Conservation (phyloP, 2,888 invertebrate genomes). For the Autographa pulchrina region DNA sequence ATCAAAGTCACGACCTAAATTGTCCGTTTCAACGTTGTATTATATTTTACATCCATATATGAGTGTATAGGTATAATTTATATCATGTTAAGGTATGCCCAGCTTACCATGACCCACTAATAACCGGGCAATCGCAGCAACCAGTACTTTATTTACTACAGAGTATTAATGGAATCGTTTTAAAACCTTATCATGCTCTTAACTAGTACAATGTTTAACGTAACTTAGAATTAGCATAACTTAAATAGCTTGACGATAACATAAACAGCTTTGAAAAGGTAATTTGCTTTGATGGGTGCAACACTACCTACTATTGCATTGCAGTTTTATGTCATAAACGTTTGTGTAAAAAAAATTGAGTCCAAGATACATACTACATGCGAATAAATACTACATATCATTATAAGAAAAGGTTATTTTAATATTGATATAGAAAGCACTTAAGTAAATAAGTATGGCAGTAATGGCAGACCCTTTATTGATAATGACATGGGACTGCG, state of each 20-base stretch:
- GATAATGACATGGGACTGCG: not conserved
- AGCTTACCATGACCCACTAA: constrained; percentile 69
- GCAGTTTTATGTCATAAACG: constrained; percentile 31
- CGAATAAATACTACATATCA: no score
- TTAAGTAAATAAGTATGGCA: not conserved
- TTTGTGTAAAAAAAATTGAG: no score
- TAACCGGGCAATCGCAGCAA: constrained; percentile 54
- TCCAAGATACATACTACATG: no score
- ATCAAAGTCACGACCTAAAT: constrained; percentile 54
- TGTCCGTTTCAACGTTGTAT: constrained; percentile 33
- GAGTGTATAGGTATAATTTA: constrained; percentile 13
- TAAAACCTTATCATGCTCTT: constrained; percentile 56
- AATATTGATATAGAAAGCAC: not conserved
- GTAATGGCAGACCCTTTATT: not conserved
- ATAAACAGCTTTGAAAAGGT: constrained; percentile 38
- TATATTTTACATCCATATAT: constrained; percentile 38
- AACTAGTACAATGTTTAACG: constrained; percentile 45
- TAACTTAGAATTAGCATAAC: constrained; percentile 58
- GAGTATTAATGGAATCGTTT: constrained; percentile 49
- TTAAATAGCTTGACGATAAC: constrained; percentile 52
- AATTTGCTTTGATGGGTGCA: constrained; percentile 37
- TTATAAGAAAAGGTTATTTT: not conserved
- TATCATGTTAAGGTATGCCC: constrained; percentile 48
- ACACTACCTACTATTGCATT: constrained; percentile 15
- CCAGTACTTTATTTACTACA: constrained; percentile 55